Conservation (phyloP, 1,140 invertebrate genomes). For the Gonatopus flavifemur region DNA sequence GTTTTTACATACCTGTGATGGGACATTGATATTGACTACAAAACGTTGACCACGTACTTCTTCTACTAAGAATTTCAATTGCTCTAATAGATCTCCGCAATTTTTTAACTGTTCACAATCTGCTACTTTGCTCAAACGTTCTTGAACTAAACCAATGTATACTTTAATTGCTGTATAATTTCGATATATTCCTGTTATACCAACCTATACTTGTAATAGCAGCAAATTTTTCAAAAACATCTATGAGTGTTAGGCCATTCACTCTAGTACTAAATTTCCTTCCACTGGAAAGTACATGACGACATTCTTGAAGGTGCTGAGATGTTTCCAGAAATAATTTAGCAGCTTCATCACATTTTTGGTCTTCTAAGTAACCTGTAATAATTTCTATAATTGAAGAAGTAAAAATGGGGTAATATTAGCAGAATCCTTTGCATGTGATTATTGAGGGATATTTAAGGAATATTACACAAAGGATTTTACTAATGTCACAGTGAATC, state of each 20-base stretch:
- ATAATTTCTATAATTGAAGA: background rate
- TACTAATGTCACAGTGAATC: no score
- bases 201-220: constrained; percentile 44
- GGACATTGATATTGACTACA: constrained; percentile 55
- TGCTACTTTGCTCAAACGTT: constrained; percentile 42
- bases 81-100: constrained; percentile 45
- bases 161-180: no score
- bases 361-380: constrained; percentile 55
- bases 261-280: constrained; percentile 50
- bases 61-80: constrained; percentile 50
- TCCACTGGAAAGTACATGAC: constrained; percentile 41
- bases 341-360: constrained; percentile 52
- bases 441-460: no score
- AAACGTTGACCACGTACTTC: constrained; percentile 45
- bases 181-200: no score
- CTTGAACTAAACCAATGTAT: constrained; percentile 39
- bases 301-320: constrained; percentile 53
- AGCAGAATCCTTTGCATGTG: no score
- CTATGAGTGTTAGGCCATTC: constrained; percentile 43
- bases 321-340: constrained; percentile 51
- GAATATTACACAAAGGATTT: no score
- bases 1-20: constrained; percentile 42
- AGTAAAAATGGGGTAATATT: no score
- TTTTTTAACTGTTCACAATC: constrained; percentile 41
- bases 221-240: constrained; percentile 54